Evolutionary conservation across 2,113 vertebrate species (phyloP).

Genomic region (Anolis carolinensis): DNA sequence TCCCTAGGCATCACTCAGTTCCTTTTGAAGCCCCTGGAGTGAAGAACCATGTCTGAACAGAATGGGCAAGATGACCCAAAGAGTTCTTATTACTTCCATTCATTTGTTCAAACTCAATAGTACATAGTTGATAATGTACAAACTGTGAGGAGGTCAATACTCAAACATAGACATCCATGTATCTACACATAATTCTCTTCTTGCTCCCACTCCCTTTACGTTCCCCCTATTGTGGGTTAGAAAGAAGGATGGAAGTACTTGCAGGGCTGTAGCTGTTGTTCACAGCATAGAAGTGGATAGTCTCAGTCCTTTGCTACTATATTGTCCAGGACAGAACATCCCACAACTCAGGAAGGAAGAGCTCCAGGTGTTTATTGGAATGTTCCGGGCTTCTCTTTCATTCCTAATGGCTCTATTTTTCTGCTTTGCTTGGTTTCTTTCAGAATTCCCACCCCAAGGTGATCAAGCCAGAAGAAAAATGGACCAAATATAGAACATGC

Average conservation of each 20-base stretch:
- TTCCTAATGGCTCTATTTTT: neutral
- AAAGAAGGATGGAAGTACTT: neutral
- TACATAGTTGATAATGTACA: no score
- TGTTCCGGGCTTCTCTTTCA: neutral
- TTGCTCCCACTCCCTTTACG: neutral
- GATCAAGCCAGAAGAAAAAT: neutral
- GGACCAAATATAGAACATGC: neutral
- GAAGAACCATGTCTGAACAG: no score
- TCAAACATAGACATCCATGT: no score
- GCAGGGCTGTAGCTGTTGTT: neutral
- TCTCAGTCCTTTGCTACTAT: neutral
- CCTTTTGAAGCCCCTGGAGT: no score
- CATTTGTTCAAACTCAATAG: no score
- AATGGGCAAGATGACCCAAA: no score
- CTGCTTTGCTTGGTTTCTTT: neutral
- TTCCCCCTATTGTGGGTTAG: neutral
- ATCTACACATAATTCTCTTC: no score
- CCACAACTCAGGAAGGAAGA: neutral
- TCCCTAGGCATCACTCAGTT: no score
- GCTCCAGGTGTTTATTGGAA: neutral
- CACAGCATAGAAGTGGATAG: neutral
- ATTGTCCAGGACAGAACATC: neutral
- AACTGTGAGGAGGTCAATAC: no score
- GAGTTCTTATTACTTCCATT: no score
- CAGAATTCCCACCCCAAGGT: neutral